These are phyloP conservation scores for Peucedramus taeniatus DNA, from an alignment of 2,113 vertebrate genomes.

Conservation along the genomic window DNA sequence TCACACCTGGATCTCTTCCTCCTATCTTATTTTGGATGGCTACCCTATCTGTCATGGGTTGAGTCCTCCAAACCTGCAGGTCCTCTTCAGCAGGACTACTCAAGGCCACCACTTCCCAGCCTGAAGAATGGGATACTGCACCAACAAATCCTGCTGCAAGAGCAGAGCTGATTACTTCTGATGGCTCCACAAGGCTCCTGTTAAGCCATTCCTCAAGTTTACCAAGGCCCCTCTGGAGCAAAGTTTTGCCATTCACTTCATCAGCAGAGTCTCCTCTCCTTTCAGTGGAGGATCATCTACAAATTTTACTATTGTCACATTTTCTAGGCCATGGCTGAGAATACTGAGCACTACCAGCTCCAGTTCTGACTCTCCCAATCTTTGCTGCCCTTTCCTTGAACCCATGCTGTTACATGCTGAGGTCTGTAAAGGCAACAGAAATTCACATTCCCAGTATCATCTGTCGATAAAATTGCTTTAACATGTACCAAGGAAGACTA, in stretches of 20 bases:
- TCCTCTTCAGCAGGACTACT: not conserved
- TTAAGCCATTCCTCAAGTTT: not conserved
- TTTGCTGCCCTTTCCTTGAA: not conserved
- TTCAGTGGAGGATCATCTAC: not conserved
- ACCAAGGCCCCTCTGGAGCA: not conserved
- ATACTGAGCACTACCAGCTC: not conserved
- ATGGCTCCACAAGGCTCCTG: not conserved
- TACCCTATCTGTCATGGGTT: not conserved
- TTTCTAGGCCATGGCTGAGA: not conserved
- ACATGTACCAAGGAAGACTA: not conserved
- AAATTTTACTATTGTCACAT: not conserved
- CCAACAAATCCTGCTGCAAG: not conserved
- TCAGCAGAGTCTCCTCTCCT: not conserved
- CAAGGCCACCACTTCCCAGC: not conserved
- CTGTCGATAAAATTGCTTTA: not conserved
- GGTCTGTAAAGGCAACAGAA: not conserved
- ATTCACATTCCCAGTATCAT: not conserved
- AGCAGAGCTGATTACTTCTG: not conserved
- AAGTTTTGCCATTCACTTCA: not conserved
- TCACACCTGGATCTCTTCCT: not conserved
- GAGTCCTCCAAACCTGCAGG: not conserved
- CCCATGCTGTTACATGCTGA: not conserved
- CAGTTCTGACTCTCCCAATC: not conserved
- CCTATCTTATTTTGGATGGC: not conserved
- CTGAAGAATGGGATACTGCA: not conserved